Base-by-base conservation (phyloP, 2,888 invertebrate species). In the Exocentrus adspersus region DNA sequence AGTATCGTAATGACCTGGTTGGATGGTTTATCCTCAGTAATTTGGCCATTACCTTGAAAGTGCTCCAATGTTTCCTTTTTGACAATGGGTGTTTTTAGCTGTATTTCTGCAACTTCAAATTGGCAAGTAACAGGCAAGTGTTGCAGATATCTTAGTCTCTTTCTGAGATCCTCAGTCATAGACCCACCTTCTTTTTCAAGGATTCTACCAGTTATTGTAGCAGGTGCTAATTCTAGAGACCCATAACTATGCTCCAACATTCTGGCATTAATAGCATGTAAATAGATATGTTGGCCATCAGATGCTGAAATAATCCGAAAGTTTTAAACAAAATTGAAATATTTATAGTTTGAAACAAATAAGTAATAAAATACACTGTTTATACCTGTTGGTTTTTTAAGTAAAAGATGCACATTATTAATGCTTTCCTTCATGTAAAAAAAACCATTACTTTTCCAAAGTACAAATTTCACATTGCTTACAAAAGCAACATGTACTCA, bases 51-150 rank as follows among this genome's bases (percentile, higher is more conserved):
- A 93, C 94, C 90, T 82, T 86, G 85, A 79, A 94, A 96, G 57
- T 83, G 80, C 52, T 86, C 83, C 20, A 94, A 78, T 42, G 94
- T 91, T 52, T 88, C 87, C 56, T 85, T 80, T 2, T 90, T 89
- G 1, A 97, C 86, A 63, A 88, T 79, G 0, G 94, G 93, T 21
- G 90, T 88, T 66, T 87, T 86, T 52, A 98, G 83, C 62, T 92
- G 89, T 62, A 98, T 87, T 82, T 98, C 98, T 32, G 93, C 94
- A 32, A 97, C 88, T 77, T 95, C 92, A 83, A 96, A 95, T 63
- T 93, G 92, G 77, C 95, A 94, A 64, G 94, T 92, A 5, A 97
- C 85, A 0, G 98, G 97, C 73, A 98, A 85, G 82, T 98, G 98
- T 57, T 91, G 88, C 50, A 95, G 82, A 76, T 92, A 94, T 50